Base-by-base conservation (phyloP, 1,140 invertebrate species). In the Drosophila erecta region DNA sequence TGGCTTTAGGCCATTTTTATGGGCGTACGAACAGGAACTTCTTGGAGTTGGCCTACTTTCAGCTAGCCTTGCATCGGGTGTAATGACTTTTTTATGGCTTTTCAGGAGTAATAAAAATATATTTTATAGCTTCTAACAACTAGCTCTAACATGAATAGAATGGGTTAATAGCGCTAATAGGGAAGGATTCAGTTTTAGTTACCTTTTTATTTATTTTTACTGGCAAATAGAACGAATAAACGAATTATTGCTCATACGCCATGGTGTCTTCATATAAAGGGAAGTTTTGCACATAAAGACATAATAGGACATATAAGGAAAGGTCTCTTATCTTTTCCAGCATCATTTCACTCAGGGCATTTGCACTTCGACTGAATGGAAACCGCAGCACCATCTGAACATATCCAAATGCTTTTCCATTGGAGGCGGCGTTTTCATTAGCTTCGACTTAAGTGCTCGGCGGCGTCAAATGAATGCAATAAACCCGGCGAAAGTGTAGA, bases 11-110 rank as follows among this genome's bases (percentile, higher is more conserved):
- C 22, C 2, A 14, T 58, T 67, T 53, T 58, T 35, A 73, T 67
- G 58, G 55, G 50, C 37, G 24, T 46, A 40, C 51, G 50, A 51
- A 38, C 84, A 87, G 79, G 84, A 87, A 86, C 75, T 76, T 83
- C 66, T 69, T 47, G 58, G 50, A 67, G 15, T 65, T 86, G 80
- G 76, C 80, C 80, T 51, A 83, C 56, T 70, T 81, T 61, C 5
- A n/a, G 22, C n/a, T 38, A 69, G 49, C 35, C 55, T 53, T 53
- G 60, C 56, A 24, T 20, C n/a, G 24, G 55, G 40, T 50, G 41
- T 56, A 7, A 12, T 4, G 10, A 15, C 30, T 46, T 46, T 17
- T 15, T 11, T 14, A 20, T 11, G 17, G 6, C 35, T 35, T 33
- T 8, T 4, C 8, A 11, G 1, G 7, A 55, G 30, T 40, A n/a